These are phyloP conservation scores for Microtus richardsoni DNA, from an alignment of 2,113 vertebrate genomes.

Conservation along the genomic window DNA sequence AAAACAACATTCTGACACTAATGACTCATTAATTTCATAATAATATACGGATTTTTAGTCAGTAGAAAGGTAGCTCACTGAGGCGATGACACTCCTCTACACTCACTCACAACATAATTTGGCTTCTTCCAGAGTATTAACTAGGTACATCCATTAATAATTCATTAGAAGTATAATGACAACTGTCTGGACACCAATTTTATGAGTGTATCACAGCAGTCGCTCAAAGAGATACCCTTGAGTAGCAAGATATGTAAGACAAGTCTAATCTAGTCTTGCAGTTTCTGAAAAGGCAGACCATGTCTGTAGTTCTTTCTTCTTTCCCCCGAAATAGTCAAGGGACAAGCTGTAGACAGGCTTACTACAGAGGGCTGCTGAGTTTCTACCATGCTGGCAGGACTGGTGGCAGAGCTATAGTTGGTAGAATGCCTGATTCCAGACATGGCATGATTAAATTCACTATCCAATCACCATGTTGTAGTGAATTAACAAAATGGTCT, in stretches of 20 bases:
- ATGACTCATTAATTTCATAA: background rate
- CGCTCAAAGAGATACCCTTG: background rate
- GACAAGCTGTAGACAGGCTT: conserved; percentile 50
- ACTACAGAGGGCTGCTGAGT: conserved; percentile 11
- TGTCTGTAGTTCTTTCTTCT: background rate
- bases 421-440: conserved; percentile 55
- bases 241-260: background rate
- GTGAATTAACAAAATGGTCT: conserved; percentile 62
- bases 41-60: background rate
- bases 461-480: conserved; percentile 66
- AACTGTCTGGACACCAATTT: conserved; percentile 24
- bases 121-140: background rate
- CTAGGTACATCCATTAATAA: conserved; percentile 43
- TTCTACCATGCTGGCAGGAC: conserved; percentile 53
- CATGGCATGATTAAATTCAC: conserved; percentile 60
- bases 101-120: background rate
- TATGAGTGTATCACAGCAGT: background rate
- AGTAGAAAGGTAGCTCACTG: background rate
- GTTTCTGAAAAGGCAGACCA: background rate
- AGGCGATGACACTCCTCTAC: background rate
- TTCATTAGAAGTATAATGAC: conserved; percentile 49
- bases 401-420: conserved; percentile 49
- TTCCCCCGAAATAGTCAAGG: conserved; percentile 53
- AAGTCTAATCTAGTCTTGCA: conserved; percentile 35
- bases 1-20: background rate